Evolutionary conservation across 2,888 invertebrate genomes (phyloP).

Genomic region (Hemithea aestivaria): DNA sequence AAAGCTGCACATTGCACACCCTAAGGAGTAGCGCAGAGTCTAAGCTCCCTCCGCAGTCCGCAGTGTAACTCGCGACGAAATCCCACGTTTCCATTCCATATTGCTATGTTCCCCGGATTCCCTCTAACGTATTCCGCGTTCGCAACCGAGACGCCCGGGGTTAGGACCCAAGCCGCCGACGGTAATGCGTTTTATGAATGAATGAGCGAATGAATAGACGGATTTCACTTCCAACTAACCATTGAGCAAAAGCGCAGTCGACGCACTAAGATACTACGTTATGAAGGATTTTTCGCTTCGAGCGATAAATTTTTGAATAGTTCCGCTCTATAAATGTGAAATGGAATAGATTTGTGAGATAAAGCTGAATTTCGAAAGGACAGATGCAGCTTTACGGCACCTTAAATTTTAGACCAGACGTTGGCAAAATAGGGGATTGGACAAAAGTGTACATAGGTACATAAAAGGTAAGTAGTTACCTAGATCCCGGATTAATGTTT

Average conservation of each 20-base stretch:
- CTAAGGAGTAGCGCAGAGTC: conserved; percentile 34
- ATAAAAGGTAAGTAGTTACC: too few relatives aligned
- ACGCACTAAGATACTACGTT: conserved; percentile 21
- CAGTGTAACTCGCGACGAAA: conserved; percentile 62
- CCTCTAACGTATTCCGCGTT: conserved; percentile 59
- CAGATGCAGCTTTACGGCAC: conserved; percentile 51
- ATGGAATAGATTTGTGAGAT: conserved; percentile 30
- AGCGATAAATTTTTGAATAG: conserved; percentile 40
- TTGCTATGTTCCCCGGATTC: conserved; percentile 54
- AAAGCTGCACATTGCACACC: conserved; percentile 42
- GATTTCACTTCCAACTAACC: conserved; percentile 67
- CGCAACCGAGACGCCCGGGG: conserved; percentile 46
- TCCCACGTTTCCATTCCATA: conserved; percentile 59
- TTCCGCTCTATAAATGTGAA: conserved; percentile 17
- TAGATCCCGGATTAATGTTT: too few relatives aligned
- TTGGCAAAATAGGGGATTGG: conserved; percentile 36
- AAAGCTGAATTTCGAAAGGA: conserved; percentile 38
- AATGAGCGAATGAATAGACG: conserved; percentile 63
- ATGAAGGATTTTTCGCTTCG: conserved; percentile 24
- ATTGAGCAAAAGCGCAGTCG: conserved; percentile 54
- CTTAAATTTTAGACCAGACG: conserved; percentile 46
- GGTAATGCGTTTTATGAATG: conserved; percentile 74
- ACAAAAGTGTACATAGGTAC: too few relatives aligned
- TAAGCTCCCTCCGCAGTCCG: conserved; percentile 53
- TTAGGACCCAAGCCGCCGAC: conserved; percentile 44